phyloP scores from a whole-genome alignment of 2,888 invertebrate genomes.

The Pristionchus arcanus region DNA sequence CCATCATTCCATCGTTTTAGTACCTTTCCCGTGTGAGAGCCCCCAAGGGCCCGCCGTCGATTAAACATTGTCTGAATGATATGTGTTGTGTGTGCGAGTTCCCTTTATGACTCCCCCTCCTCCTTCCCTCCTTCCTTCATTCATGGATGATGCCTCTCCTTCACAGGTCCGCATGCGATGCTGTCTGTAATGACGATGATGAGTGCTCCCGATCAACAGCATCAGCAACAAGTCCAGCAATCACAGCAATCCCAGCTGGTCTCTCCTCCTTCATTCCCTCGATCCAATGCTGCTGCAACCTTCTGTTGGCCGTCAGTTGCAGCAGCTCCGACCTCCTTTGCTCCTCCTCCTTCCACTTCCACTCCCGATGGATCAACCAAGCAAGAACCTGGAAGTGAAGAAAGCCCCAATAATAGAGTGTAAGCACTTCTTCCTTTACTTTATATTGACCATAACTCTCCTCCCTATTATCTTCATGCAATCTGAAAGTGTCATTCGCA shows the following conservation, averaged over 20 bases:
- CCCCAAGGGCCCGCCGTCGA: not conserved
- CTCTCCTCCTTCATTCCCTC: constrained; percentile 42
- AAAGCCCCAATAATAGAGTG: constrained; percentile 28
- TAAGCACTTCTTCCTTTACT: not conserved
- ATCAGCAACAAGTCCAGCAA: not conserved
- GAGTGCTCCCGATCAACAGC: constrained; percentile 13
- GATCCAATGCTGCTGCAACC: not conserved
- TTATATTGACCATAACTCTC: not conserved
- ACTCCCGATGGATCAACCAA: constrained; percentile 18
- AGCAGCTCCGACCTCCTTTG: constrained; percentile 32
- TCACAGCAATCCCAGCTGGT: not conserved
- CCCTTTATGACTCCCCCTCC: constrained; percentile 23
- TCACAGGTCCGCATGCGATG: constrained; percentile 36
- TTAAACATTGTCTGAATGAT: constrained; percentile 43
- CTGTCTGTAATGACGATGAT: constrained; percentile 54
- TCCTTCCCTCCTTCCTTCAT: not conserved
- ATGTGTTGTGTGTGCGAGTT: not conserved
- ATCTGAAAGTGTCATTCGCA: constrained; percentile 8
- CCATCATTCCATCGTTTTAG: constrained; percentile 33
- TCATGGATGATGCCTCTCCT: not conserved
- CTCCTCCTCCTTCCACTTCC: constrained; percentile 50
- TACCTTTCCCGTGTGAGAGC: constrained; percentile 15
- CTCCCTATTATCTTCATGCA: not conserved
- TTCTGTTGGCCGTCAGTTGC: constrained; percentile 20
- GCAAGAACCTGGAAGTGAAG: not conserved